Evolutionary conservation across 2,797 vertebrate genomes (phyloP), one percentile per base, ranked within the genome.

Genomic region (Crax fasciolata): DNA sequence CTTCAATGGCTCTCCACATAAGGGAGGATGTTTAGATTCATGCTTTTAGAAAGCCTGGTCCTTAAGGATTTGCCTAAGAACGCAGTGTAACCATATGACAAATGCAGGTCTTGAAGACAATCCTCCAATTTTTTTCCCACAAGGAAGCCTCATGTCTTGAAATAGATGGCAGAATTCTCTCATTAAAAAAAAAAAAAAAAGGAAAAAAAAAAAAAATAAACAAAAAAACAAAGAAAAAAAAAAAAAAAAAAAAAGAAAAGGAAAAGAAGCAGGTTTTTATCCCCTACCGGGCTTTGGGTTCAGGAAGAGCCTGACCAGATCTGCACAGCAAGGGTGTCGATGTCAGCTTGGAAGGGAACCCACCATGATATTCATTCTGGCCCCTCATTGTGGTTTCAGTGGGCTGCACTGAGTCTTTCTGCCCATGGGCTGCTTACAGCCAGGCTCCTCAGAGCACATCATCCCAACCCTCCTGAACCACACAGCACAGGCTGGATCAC

Each of bases 401-500:
- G 72, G 67, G 66, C 49, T 63, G 21, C 0, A 1, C 49, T 21
- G 49, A 44, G 43, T 18, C 14, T 62, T 65, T 59, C 58, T 83
- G 43, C 27, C 41, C 51, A 35, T 55, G 32, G 67, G 6, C 57
- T 80, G 20, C 49, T 48, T 74, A 66, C 52, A 51, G 59, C 30
- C 20, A 73, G 19, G 19, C 21, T 66, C 25, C 25, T 48, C 0
- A 0, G 85, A 81, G 38, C 84, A 84, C 24, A 9, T 6, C 46
- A 79, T 61, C 54, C 84, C 65, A 62, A 13, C 13, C 20, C 8
- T 84, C 18, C 62, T 48, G 66, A 74, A 27, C 57, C 4, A 2
- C 25, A 13, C n/a, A 18, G 4, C 2, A 0, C 0, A 4, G 48
- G 17, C 9, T 5, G 8, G 44, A 35, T 84, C 19, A 58, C 20